Percentiles rank a stretch among this genome's conserved stretches.
These are phyloP conservation scores for Lasiommata megera DNA, from an alignment of 2,888 invertebrate genomes.

Conservation along the genomic window DNA sequence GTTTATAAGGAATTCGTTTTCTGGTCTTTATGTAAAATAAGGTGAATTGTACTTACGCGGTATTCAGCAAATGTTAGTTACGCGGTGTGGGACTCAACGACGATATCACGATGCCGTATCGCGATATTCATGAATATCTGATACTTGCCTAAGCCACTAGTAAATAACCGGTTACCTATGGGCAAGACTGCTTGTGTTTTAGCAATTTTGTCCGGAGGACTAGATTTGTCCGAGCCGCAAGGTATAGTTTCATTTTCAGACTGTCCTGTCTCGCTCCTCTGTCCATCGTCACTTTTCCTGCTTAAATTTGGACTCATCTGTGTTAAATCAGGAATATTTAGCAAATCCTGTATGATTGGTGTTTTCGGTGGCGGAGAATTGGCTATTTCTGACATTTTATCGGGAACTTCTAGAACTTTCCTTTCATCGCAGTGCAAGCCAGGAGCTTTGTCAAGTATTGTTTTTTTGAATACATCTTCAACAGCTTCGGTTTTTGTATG, in stretches of 20 bases:
- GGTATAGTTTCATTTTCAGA: conserved; percentile 77
- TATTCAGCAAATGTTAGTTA: no score
- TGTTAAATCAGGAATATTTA: conserved; percentile 64
- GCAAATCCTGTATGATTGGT: conserved; percentile 65
- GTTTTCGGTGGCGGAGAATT: conserved; percentile 72
- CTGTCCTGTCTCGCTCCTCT: conserved; percentile 68
- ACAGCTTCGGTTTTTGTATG: conserved; percentile 57
- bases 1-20: no score
- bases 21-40: no score
- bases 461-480: conserved; percentile 63
- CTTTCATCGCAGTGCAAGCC: conserved; percentile 52
- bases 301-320: conserved; percentile 68
- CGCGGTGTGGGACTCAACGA: no score
- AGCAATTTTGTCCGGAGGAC: conserved; percentile 62
- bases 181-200: conserved; percentile 78
- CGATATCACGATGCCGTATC: no score
- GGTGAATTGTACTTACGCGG: no score
- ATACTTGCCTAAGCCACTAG: no score
- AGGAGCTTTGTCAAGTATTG: conserved; percentile 49
- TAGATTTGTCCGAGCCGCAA: conserved; percentile 74
- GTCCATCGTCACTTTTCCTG: conserved; percentile 70
- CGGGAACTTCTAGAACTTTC: conserved; percentile 59
- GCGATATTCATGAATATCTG: no score
- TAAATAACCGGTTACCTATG: conserved; percentile 36
- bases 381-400: conserved; percentile 54